A percentile compares a stretch with the other conserved stretches of the same genome.
Conservation (phyloP, 2,888 invertebrate genomes). For the Agonum fuliginosum region DNA sequence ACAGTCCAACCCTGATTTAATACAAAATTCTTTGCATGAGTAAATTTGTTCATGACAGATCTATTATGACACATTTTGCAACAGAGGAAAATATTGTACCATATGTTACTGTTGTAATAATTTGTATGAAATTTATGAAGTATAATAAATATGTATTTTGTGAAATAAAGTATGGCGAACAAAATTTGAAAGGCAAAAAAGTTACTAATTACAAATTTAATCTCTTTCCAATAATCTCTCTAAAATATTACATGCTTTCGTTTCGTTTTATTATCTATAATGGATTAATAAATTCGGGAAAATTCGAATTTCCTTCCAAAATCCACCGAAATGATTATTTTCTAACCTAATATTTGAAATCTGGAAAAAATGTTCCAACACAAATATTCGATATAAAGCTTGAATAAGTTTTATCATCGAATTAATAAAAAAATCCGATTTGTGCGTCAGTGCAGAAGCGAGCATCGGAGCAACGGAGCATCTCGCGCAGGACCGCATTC, state of each 20-base stretch:
- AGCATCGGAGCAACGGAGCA: not conserved
- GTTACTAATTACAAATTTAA: conserved; percentile 19
- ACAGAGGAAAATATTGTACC: too few species aligned
- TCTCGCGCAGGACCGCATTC: too few species aligned
- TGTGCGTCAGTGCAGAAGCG: conserved; percentile 35
- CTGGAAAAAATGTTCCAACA: conserved; percentile 29
- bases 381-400: conserved; percentile 38
- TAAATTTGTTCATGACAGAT: conserved; percentile 11
- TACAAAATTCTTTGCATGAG: conserved; percentile 1
- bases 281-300: conserved; percentile 15
- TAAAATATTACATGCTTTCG: conserved; percentile 18
- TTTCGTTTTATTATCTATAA: conserved; percentile 14
- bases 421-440: conserved; percentile 46
- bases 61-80: not conserved
- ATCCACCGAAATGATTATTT: conserved; percentile 1
- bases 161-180: too few species aligned
- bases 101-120: conserved; percentile 6
- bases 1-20: conserved; percentile 24
- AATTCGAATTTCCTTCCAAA: conserved; percentile 16
- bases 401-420: conserved; percentile 47
- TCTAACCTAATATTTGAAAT: conserved; percentile 39
- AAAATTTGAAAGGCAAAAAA: conserved; percentile 7
- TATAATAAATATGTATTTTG: too few species aligned
- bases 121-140: too few species aligned
- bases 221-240: conserved; percentile 11